Evolutionary conservation across 1,140 invertebrate species (phyloP), one percentile per base, ranked within the genome.

Genomic region (Aphis craccivora): DNA sequence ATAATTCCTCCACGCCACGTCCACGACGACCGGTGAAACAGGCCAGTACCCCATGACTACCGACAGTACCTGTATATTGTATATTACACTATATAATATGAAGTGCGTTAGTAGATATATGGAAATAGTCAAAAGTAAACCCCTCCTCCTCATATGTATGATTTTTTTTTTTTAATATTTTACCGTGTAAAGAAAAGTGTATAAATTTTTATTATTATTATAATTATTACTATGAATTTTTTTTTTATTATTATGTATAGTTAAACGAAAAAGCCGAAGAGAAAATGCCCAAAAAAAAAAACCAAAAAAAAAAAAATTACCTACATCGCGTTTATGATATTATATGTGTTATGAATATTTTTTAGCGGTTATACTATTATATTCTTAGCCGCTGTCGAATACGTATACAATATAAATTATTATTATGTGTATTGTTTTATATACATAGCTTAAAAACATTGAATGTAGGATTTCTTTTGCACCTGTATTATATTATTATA

Each of bases 121-220:
- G 60, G 60, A n/a, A 76, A 76, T n/a, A 76, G 60, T 76, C 60
- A n/a, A 76, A 76, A n/a, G 14, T n/a, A 76, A 76, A 76, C 60
- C 30, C 30, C 60, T 67, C 30, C 9, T 67, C 60, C 60, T 67
- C 30, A n/a, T n/a, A 9, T 76, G 30, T 76, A n/a, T n/a, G 60
- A 18, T 35, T n/a, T n/a, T 76, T 76, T 76, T 67, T 76, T 23
- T 35, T 76, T 20, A 76, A 76, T 76, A 51, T 76, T 40, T 40
- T 40, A 76, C 18, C n/a, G 60, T 76, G 60, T 76, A 76, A 30
- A 76, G n/a, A 76, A 76, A 76, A n/a, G 14, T 76, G 60, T 76
- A 20, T 76, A 76, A n/a, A 76, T 76, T 76, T n/a, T 76, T 76
- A 76, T 67, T n/a, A 67, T 76, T 76, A n/a, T n/a, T 67, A 67